Conservation (phyloP, 2,113 vertebrate species). For the Anhinga anhinga region DNA sequence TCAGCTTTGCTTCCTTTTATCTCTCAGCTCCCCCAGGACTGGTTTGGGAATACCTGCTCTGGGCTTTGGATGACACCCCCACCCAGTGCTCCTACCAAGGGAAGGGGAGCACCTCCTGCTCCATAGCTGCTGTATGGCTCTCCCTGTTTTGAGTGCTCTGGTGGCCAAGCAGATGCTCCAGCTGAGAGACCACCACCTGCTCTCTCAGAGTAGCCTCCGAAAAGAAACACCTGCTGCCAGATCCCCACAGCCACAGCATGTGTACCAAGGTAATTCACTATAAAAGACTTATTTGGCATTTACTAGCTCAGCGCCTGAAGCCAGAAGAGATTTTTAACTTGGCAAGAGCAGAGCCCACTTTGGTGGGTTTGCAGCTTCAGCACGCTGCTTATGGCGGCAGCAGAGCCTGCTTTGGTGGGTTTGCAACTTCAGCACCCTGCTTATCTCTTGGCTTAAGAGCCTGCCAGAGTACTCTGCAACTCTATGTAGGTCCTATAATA, state of each 20-base stretch:
- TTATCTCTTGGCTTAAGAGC: slow-evolving; percentile 3
- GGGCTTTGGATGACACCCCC: rapidly evolving
- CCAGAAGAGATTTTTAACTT: background rate
- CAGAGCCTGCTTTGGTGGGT: background rate
- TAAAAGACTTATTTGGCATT: background rate
- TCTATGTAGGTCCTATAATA: background rate
- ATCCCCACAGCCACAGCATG: background rate
- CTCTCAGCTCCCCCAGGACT: background rate
- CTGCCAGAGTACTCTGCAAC: background rate
- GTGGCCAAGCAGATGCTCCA: background rate
- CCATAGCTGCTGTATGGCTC: rapidly evolving
- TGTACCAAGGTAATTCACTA: background rate
- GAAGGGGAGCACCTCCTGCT: background rate
- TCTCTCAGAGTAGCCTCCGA: background rate
- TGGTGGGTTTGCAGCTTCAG: slow-evolving; percentile 19
- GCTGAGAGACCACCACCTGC: background rate
- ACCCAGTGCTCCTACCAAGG: rapidly evolving
- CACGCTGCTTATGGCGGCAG: background rate
- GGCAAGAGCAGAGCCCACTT: background rate
- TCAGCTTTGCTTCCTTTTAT: background rate
- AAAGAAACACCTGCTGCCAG: background rate
- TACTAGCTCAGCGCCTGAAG: background rate
- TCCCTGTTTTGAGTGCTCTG: rapidly evolving
- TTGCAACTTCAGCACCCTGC: slow-evolving; percentile 26
- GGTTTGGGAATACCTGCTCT: background rate